A percentile compares a stretch with the other conserved stretches of the same genome.
Conservation (phyloP, 2,888 invertebrate species). For the Xanthia togata region DNA sequence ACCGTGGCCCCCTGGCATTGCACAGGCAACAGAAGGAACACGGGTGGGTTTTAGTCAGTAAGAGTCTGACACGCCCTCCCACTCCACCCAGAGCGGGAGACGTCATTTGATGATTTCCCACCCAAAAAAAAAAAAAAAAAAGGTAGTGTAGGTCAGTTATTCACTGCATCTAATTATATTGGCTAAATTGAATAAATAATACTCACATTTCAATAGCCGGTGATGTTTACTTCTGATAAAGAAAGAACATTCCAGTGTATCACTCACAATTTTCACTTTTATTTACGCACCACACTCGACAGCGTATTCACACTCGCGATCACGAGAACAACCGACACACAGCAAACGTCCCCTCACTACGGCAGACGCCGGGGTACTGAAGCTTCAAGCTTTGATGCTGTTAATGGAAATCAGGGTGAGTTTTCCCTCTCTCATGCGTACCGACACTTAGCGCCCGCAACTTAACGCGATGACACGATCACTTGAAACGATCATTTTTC, state of each 20-base stretch:
- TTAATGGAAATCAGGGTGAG: slow-evolving; percentile 63
- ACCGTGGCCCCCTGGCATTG: no score
- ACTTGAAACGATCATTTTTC: slow-evolving; percentile 57
- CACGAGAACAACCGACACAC: slow-evolving; percentile 67
- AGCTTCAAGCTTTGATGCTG: slow-evolving; percentile 62
- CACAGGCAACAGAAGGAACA: no score
- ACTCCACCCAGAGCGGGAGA: no score
- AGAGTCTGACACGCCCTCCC: no score
- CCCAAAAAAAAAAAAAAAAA: no score
- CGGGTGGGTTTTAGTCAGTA: no score
- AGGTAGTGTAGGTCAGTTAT: neutral
- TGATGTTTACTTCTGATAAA: slow-evolving; percentile 55
- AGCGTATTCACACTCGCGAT: slow-evolving; percentile 82
- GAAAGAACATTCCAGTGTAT: slow-evolving; percentile 63
- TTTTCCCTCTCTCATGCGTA: slow-evolving; percentile 74
- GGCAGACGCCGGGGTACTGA: slow-evolving; percentile 85
- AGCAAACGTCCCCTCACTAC: slow-evolving; percentile 73
- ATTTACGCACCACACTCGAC: slow-evolving; percentile 76
- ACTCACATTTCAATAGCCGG: slow-evolving; percentile 52
- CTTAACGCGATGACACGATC: slow-evolving; percentile 65
- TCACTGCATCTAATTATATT: neutral
- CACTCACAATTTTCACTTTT: slow-evolving; percentile 79
- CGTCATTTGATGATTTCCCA: no score
- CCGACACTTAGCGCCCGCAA: slow-evolving; percentile 69
- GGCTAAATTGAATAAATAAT: neutral